Conservation (phyloP, 2,113 vertebrate genomes). For the Muntiacus muntjak region DNA sequence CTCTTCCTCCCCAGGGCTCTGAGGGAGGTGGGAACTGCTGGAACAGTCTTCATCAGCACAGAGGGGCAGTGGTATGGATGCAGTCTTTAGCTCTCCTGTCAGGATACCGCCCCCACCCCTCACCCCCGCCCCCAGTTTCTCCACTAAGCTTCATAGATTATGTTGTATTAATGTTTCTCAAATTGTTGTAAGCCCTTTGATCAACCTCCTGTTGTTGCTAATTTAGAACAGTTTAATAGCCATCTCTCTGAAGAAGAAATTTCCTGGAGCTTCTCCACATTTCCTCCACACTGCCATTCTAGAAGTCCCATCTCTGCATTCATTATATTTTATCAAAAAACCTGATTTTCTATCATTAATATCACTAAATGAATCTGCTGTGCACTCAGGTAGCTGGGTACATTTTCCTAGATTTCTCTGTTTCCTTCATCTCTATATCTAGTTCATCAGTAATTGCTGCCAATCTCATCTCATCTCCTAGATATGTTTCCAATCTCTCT, state of each 20-base stretch:
- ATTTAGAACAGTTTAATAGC: not conserved
- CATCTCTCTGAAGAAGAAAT: not conserved
- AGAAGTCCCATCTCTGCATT: not conserved
- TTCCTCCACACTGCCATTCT: not conserved
- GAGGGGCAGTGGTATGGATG: too few species aligned
- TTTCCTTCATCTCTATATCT: not conserved
- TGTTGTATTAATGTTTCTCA: not conserved
- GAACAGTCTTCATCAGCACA: not conserved
- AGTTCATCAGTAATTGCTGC: not conserved
- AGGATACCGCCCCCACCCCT: not conserved
- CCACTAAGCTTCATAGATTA: not conserved
- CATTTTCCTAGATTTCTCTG: not conserved
- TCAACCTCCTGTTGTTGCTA: not conserved
- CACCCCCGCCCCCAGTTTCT: not conserved
- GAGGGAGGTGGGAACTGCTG: not conserved
- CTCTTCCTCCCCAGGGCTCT: not conserved
- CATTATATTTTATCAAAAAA: not conserved
- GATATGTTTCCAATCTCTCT: not conserved
- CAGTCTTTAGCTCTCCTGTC: not conserved
- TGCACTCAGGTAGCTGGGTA: not conserved
- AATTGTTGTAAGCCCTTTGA: not conserved
- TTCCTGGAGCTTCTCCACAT: not conserved
- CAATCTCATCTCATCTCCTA: not conserved
- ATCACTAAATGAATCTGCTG: not conserved
- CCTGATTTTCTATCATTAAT: not conserved